These are phyloP conservation scores for Adela reaumurella DNA, from an alignment of 2,888 invertebrate genomes.

Conservation along the genomic window DNA sequence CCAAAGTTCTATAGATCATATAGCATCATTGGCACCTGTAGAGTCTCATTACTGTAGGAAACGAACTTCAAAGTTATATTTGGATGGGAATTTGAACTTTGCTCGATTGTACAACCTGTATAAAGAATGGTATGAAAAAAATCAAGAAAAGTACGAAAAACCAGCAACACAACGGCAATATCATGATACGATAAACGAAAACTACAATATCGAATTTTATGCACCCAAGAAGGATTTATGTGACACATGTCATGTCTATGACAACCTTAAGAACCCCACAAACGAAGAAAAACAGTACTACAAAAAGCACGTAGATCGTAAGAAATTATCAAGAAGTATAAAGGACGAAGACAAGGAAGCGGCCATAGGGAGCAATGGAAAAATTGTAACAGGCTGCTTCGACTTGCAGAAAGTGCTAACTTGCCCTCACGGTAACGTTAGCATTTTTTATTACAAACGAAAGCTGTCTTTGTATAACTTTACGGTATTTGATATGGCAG, in stretches of 20 bases:
- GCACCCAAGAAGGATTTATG: constrained; percentile 1
- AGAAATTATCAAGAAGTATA: not conserved
- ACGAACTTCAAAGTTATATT: too few relatives aligned
- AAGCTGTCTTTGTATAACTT: constrained; percentile 1
- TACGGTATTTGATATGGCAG: not conserved
- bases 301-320: not conserved
- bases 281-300: not conserved
- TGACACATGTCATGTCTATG: constrained; percentile 1
- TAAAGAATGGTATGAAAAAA: constrained; percentile 1
- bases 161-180: constrained; percentile 1
- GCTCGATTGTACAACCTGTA: not conserved
- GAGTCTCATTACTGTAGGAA: too few relatives aligned
- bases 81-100: too few relatives aligned
- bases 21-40: too few relatives aligned
- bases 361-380: not conserved
- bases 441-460: constrained; percentile 1
- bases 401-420: constrained; percentile 1
- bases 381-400: not conserved
- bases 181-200: not conserved
- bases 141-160: not conserved
- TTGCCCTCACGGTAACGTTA: constrained; percentile 1
- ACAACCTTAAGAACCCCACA: not conserved
- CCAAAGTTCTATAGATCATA: too few relatives aligned
- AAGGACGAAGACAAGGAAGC: constrained; percentile 1
- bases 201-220: not conserved